Base-by-base conservation (phyloP, 2,888 invertebrate species). In the Drosophila affinis region DNA sequence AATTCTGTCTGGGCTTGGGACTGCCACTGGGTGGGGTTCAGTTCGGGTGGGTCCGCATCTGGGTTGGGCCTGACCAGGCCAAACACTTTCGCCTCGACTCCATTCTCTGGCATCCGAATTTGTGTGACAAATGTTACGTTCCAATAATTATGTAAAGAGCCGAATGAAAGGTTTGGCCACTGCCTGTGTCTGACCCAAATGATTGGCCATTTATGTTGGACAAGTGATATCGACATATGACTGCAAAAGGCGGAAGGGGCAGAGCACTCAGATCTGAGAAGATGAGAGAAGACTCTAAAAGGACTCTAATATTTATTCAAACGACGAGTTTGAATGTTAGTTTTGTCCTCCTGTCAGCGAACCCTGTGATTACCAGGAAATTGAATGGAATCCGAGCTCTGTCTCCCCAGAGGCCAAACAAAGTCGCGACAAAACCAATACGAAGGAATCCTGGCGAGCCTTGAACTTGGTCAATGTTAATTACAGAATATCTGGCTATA, bases 41-140 rank as follows among this genome's bases (percentile, higher is more conserved):
- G 24, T 1, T 24, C 24, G 24, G 24, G 34, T 17, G 39, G 57
- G 52, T 21, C 12, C 62, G 45, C 55, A 49, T 44, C 62, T 56
- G 70, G 18, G 58, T 70, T 62, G 55, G 45, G 53, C 17, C 67
- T 70, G 52, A 45, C 17, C 67, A 59, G 73, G 57, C 60, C 59
- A 53, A 29, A 56, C 68, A 82, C 77, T 80, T 78, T 80, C 81
- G 76, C 73, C 72, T 34, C 55, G 53, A 55, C 54, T 55, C 62
- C 51, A 57, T 61, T 62, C 67, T 68, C 69, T 64, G 53, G 44
- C 9, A 27, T n/a, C n/a, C n/a, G n/a, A n/a, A 18, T 45, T 75
- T 79, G 65, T 86, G 86, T 81, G 74, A 73, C 84, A 86, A 81
- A 72, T 71, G 87, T 85, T 86, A 79, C 85, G 85, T 86, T 86